A percentile compares a stretch with the other conserved stretches of the same genome.
These are phyloP conservation scores for Sialia sialis DNA, from an alignment of 2,113 vertebrate genomes.

Conservation along the genomic window DNA sequence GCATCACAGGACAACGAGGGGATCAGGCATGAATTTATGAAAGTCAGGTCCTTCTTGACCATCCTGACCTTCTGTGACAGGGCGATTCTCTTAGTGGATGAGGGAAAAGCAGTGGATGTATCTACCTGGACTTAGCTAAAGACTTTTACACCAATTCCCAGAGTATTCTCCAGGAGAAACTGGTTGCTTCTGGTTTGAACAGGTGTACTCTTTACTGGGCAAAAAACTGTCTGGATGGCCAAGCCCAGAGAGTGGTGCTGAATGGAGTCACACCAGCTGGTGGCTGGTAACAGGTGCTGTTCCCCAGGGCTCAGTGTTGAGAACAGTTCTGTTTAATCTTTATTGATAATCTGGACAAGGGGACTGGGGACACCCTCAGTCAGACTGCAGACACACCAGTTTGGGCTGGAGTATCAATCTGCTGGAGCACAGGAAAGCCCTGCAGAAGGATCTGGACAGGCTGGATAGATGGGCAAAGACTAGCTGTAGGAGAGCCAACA, in stretches of 20 bases:
- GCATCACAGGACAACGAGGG: neutral
- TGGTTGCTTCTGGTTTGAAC: neutral
- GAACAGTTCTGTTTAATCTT: neutral
- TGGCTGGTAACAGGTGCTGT: accelerated
- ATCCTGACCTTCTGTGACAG: neutral
- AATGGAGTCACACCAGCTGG: neutral
- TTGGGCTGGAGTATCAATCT: neutral
- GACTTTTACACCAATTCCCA: neutral
- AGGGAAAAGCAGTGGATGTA: neutral
- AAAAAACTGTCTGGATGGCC: neutral
- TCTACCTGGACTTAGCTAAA: neutral
- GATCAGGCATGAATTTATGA: neutral
- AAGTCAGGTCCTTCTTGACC: neutral
- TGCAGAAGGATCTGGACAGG: neutral
- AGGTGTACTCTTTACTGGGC: neutral
- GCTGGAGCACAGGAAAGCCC: neutral
- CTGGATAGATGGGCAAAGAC: accelerated
- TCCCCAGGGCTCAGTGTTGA: neutral
- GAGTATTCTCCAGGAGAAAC: neutral
- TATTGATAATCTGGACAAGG: accelerated
- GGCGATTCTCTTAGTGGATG: neutral
- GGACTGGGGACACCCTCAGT: accelerated
- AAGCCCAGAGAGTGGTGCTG: neutral
- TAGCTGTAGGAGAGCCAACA: accelerated
- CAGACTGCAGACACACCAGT: neutral